These are phyloP conservation scores for Mobula birostris DNA, from an alignment of 2,113 vertebrate species.

Conservation along the genomic window DNA sequence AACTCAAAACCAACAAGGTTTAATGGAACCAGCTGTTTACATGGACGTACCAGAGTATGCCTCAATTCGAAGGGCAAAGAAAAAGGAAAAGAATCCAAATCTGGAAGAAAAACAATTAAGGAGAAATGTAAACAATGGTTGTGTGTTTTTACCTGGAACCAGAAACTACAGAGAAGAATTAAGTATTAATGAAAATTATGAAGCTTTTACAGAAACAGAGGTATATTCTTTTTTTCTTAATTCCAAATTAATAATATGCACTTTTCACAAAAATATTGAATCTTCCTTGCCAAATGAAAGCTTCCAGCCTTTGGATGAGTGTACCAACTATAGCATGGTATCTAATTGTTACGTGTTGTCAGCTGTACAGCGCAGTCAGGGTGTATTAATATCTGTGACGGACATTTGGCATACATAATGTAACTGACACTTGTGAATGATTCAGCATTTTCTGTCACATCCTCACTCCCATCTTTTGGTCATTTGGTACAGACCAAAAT, in stretches of 20 bases:
- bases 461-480: not conserved
- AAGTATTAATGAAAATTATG: not conserved
- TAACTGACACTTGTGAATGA: not conserved
- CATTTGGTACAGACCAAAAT: not conserved
- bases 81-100: not conserved
- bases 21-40: not conserved
- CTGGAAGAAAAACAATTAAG: not conserved
- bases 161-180: not conserved
- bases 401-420: not conserved
- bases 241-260: not conserved
- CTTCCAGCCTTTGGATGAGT: not conserved
- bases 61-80: conserved; percentile 25
- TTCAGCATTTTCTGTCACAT: not conserved
- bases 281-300: not conserved
- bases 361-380: not conserved
- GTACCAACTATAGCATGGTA: not conserved
- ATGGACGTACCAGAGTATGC: not conserved
- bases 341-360: not conserved
- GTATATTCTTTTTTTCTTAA: not conserved
- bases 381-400: not conserved
- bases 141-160: not conserved
- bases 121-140: not conserved
- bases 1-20: not conserved
- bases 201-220: not conserved
- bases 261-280: not conserved